Evolutionary conservation across 2,888 invertebrate genomes (phyloP).

Genomic region (Nomada fucata): DNA sequence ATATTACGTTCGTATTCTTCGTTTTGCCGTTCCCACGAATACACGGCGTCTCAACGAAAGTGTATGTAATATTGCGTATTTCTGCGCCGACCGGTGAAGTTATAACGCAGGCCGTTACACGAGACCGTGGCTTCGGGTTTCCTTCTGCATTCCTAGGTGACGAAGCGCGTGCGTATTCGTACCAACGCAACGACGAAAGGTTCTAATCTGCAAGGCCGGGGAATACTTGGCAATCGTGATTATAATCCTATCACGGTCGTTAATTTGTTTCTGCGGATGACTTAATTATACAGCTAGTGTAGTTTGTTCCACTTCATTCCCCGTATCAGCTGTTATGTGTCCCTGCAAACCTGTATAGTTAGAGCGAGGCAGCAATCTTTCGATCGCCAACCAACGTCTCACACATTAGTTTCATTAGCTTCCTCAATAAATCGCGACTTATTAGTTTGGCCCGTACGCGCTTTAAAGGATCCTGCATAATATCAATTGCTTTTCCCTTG

Average conservation of each 20-base stretch:
- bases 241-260: conserved; percentile 24
- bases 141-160: conserved; percentile 65
- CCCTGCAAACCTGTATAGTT: neutral
- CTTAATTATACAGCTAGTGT: conserved; percentile 26
- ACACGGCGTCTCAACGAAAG: conserved; percentile 21
- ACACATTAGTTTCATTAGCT: no score
- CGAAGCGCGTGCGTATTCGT: conserved; percentile 52
- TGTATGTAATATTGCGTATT: conserved; percentile 40
- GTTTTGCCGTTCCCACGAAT: no score
- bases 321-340: neutral
- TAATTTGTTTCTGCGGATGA: conserved; percentile 31
- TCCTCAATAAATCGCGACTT: no score
- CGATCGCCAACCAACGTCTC: neutral
- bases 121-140: conserved; percentile 61
- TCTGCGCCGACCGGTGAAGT: conserved; percentile 39
- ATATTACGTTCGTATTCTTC: no score
- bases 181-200: conserved; percentile 21
- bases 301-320: neutral
- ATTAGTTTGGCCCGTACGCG: no score
- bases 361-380: neutral
- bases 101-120: conserved; percentile 57
- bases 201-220: conserved; percentile 53
- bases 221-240: conserved; percentile 10
- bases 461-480: no score
- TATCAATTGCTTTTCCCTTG: no score